Base-by-base conservation (phyloP, 1,140 invertebrate genomes). In the Polypedilum pembai region DNA sequence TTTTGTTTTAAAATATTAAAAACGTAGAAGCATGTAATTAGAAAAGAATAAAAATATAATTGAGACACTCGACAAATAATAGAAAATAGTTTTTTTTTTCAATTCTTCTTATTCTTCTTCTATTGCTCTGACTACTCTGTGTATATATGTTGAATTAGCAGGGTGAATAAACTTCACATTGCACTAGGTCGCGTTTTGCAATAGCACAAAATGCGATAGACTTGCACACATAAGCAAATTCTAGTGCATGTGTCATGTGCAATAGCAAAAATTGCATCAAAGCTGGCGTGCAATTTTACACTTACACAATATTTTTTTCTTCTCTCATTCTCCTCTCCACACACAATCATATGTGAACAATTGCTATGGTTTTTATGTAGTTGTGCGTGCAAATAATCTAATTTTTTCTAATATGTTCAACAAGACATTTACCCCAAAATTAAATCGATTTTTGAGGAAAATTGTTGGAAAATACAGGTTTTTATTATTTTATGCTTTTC, bases 101-200 rank as follows among this genome's bases (percentile, higher is more conserved):
- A 33, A 33, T 33, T 33, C 24, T 33, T 33, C 24, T 33, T 33
- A 5, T 33, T 33, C 5, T 33, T 33, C 24, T 33, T 33, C 24
- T 33, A 33, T 33, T 33, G 24, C 24, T 33, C 24, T 33, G 24
- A 33, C 24, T 33, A 33, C 24, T 33, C 24, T 33, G 24, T 33
- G 24, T 33, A 56, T 56, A 12, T 56, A 56, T 56, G 12, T 56
- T 12, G 24, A 33, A 33, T 33, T 33, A 4, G n/a, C 45, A 56
- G 65, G 65, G 65, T 69, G 17, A 69, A 69, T 21, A 69, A 69
- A 69, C 65, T 69, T 69, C 17, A 69, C 17, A 18, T 69, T 69
- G 65, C 65, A 69, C 65, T 69, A 69, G 65, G 65, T 69, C 65
- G 65, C 20, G 65, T 18, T 20, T 69, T 69, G 65, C 65, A 69